Evolutionary conservation across 2,797 vertebrate genomes (phyloP).

Genomic region (Pangasius mekongensis): DNA sequence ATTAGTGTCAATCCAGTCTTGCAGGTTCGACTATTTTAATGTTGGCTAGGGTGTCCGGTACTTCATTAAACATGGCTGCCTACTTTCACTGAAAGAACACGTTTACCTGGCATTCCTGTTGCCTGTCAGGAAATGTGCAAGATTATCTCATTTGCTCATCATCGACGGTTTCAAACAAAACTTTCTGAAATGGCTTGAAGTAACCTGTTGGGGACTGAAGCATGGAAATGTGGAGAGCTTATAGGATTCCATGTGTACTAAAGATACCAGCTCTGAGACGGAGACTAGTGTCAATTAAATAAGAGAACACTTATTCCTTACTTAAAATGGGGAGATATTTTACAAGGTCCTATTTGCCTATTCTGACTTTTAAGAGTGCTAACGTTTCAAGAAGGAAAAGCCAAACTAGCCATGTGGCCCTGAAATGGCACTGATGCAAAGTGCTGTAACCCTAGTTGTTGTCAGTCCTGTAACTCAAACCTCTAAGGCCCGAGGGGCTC

Average conservation of each 20-base stretch:
- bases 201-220: background rate
- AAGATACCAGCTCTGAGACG: background rate
- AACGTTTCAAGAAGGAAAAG: background rate
- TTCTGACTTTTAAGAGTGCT: too few species aligned
- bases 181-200: background rate
- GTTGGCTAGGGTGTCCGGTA: background rate
- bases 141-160: background rate
- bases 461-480: slow-evolving; percentile 46
- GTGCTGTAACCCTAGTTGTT: slow-evolving; percentile 27
- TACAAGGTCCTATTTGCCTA: background rate
- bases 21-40: background rate
- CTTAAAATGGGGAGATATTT: background rate
- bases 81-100: background rate
- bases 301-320: background rate
- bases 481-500: slow-evolving; percentile 33
- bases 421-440: slow-evolving; percentile 17
- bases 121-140: background rate
- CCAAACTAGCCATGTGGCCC: background rate
- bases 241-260: background rate
- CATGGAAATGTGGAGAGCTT: background rate
- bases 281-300: background rate
- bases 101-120: background rate
- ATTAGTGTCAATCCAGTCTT: background rate
- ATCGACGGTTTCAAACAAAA: background rate
- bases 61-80: background rate